These are phyloP conservation scores for Tangara arthus DNA, from an alignment of 2,797 vertebrate genomes.

Conservation along the genomic window DNA sequence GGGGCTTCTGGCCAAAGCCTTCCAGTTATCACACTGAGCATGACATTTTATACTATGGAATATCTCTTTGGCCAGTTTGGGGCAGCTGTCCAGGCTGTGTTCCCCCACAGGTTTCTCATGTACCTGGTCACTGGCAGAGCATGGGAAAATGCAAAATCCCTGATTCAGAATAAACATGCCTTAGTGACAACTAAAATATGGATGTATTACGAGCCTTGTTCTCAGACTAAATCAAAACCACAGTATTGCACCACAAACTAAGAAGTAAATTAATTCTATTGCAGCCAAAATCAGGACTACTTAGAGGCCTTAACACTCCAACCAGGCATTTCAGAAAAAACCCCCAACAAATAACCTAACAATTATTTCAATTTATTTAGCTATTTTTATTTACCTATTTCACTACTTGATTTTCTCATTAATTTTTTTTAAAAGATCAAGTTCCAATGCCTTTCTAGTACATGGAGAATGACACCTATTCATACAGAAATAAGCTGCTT, in stretches of 20 bases:
- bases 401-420: neutral
- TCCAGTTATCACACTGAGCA: neutral
- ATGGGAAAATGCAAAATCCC: neutral
- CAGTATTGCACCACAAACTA: neutral
- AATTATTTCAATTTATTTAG: neutral
- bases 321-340: neutral
- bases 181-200: neutral
- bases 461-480: neutral
- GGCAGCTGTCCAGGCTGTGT: neutral
- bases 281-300: neutral
- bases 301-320: neutral
- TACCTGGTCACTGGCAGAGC: neutral
- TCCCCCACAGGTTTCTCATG: fast-evolving
- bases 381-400: neutral
- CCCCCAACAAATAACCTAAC: neutral
- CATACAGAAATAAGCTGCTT: neutral
- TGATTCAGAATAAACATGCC: neutral
- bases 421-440: neutral
- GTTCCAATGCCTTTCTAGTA: neutral
- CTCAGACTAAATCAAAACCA: neutral
- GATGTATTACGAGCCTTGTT: neutral
- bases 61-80: neutral
- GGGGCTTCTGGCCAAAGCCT: neutral
- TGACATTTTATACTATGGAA: neutral
- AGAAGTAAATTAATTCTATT: neutral